phyloP scores from a whole-genome alignment of 2,113 vertebrate genomes.

The Pituophis catenifer region DNA sequence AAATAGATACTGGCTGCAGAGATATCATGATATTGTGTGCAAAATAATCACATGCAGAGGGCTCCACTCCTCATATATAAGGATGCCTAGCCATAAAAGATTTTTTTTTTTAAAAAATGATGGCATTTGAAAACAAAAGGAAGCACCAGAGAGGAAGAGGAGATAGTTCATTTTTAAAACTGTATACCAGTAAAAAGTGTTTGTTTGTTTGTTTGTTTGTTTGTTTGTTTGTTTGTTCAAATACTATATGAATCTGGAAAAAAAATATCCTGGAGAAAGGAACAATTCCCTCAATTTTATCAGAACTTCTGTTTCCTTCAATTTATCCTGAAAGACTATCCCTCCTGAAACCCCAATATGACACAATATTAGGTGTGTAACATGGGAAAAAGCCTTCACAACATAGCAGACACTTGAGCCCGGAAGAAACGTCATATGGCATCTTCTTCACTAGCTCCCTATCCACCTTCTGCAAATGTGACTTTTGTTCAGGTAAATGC shows the following conservation, averaged over 20 bases:
- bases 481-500: background rate
- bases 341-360: background rate
- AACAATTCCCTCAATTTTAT: background rate
- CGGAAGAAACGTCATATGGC: background rate
- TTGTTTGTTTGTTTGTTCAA: background rate
- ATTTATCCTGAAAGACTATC: background rate
- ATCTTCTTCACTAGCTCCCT: background rate
- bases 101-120: background rate
- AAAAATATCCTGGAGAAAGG: background rate
- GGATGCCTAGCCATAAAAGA: background rate
- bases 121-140: background rate
- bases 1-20: background rate
- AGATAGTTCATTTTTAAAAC: background rate
- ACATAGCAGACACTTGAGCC: background rate
- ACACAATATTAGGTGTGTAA: background rate
- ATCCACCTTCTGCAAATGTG: background rate
- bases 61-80: background rate
- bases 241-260: background rate
- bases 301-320: background rate
- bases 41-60: background rate
- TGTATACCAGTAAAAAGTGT: background rate
- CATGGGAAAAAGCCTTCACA: background rate
- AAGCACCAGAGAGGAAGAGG: background rate
- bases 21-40: background rate
- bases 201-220: background rate